A percentile compares a stretch with the other conserved stretches of the same genome.
Evolutionary conservation across 1,140 invertebrate species (phyloP).

Genomic region (Tetragnatha versicolor): DNA sequence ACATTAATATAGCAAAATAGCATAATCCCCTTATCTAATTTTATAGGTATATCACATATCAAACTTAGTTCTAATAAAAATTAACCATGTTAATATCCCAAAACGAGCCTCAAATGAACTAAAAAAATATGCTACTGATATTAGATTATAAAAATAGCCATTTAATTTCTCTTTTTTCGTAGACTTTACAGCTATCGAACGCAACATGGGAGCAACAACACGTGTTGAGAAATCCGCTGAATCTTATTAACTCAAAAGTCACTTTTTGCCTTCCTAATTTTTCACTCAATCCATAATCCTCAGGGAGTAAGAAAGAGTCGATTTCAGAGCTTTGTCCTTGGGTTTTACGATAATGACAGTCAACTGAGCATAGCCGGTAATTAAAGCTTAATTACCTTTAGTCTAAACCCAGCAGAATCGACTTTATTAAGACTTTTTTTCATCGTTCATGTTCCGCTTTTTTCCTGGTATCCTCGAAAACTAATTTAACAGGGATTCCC

Average conservation of each 20-base stretch:
- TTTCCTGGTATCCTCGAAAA: constrained; percentile 17
- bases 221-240: neutral
- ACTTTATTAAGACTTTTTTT: constrained; percentile 12
- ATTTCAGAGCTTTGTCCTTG: neutral
- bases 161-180: too few species aligned
- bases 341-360: constrained; percentile 28
- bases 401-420: neutral
- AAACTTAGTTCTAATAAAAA: too few species aligned
- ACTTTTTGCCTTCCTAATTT: constrained; percentile 10
- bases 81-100: too few species aligned
- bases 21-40: too few species aligned
- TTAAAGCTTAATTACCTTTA: constrained; percentile 45
- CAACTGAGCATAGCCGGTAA: constrained; percentile 5
- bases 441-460: neutral
- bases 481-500: constrained; percentile 28
- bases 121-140: too few species aligned
- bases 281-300: constrained; percentile 3
- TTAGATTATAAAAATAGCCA: too few species aligned
- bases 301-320: neutral
- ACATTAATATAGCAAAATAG: too few species aligned
- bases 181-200: neutral
- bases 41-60: too few species aligned
- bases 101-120: too few species aligned
- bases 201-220: neutral
- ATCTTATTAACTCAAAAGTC: neutral